Evolutionary conservation across 2,113 vertebrate genomes (phyloP), one percentile per base, ranked within the genome.

Genomic region (Empidonax alnorum): DNA sequence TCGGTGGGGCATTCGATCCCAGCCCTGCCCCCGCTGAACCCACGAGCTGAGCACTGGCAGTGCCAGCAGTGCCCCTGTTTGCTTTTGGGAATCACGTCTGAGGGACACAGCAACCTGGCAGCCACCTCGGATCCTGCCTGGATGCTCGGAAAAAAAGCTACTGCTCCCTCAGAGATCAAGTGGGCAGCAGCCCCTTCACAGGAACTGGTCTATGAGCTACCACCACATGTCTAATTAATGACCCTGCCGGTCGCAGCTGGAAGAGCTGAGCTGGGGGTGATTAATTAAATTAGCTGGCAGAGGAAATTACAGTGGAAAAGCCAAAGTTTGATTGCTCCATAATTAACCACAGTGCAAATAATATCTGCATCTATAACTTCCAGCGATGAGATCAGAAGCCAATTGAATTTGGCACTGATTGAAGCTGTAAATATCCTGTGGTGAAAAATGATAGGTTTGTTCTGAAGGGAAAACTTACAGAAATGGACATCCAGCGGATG

Each of bases 261-360:
- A 98, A 98, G 98, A 98, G 98, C 97, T 96, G 98, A 98, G 98
- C 98, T 98, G 98, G 98, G 98, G 98, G 98, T 98, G 98, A 98
- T 98, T 98, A 98, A 98, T 98, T 98, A 98, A 98, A 98, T 98
- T 98, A 98, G 98, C 98, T 98, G 98, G 98, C 97, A 98, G 98
- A 98, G 98, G 98, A 98, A 98, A 98, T 98, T 98, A 98, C 97
- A 98, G 98, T 98, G 98, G 98, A 98, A 98, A 98, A 98, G 98
- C 98, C 98, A 98, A 98, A 98, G 98, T 98, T 98, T 98, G 98
- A 98, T 98, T 98, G 98, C 98, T 98, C 98, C 98, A 97, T 98
- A 98, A 98, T 98, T 98, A 98, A 98, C 98, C 98, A 94, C 98
- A 97, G 98, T 97, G 98, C 98, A 98, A 98, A 98, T 98, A 98